Conservation (phyloP, 2,113 vertebrate species). For the Helogale parvula region DNA sequence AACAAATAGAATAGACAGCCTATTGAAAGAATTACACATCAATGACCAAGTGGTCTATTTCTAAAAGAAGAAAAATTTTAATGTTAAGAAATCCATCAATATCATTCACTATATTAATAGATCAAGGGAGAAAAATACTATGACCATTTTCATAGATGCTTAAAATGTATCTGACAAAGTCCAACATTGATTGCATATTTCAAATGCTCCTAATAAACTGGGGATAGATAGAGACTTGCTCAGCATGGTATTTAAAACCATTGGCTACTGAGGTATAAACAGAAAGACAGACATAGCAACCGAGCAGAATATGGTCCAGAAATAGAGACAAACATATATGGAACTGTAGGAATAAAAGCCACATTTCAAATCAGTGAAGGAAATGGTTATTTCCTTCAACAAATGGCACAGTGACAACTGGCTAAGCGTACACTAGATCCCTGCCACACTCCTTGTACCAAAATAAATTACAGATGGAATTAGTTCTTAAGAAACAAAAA, state of each 20-base stretch:
- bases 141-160: not conserved
- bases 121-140: not conserved
- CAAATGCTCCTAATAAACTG: slow-evolving; percentile 38
- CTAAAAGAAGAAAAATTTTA: not conserved
- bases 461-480: slow-evolving; percentile 39
- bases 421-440: not conserved
- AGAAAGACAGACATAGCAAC: not conserved
- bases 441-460: slow-evolving; percentile 43
- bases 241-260: slow-evolving; percentile 10
- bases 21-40: not conserved
- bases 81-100: not conserved
- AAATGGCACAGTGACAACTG: slow-evolving; percentile 53
- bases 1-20: not conserved
- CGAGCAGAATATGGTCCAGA: slow-evolving; percentile 32
- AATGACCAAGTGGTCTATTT: slow-evolving; percentile 7
- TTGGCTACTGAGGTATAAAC: not conserved
- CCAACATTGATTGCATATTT: not conserved
- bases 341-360: slow-evolving; percentile 22
- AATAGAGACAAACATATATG: slow-evolving; percentile 21
- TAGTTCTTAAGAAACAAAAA: slow-evolving; percentile 42
- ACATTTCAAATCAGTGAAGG: slow-evolving; percentile 16
- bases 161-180: not conserved
- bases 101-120: not conserved
- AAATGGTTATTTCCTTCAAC: slow-evolving; percentile 1
- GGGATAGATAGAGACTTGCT: not conserved